Percentiles rank a stretch among this genome's conserved stretches.
These are phyloP conservation scores for Limnephilus lunatus DNA, from an alignment of 2,888 invertebrate genomes.

Conservation along the genomic window DNA sequence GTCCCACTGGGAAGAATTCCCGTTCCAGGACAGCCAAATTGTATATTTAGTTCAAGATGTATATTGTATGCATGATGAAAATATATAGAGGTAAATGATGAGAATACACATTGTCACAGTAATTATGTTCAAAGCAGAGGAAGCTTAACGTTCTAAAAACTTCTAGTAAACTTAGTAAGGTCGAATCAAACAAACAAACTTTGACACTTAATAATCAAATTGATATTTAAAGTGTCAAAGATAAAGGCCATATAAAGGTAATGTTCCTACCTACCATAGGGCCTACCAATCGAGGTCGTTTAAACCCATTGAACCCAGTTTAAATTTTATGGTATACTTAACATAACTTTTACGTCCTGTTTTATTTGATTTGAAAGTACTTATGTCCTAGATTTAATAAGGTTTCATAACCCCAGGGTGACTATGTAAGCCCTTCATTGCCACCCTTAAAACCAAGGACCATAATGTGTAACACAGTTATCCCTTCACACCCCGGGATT, in stretches of 20 bases:
- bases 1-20: too few relatives aligned
- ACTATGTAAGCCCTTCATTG: background rate
- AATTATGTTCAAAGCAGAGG: too few relatives aligned
- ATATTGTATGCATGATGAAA: too few relatives aligned
- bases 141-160: too few relatives aligned
- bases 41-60: too few relatives aligned
- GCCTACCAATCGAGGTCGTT: background rate
- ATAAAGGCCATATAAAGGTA: background rate
- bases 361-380: background rate
- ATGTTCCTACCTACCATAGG: background rate
- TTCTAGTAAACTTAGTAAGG: background rate
- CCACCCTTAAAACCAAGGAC: background rate
- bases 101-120: too few relatives aligned
- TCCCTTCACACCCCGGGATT: background rate
- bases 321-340: background rate
- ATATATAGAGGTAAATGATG: too few relatives aligned
- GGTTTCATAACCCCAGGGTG: background rate
- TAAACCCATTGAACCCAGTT: background rate
- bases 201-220: background rate
- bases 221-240: background rate
- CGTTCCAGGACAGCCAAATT: too few relatives aligned
- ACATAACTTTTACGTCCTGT: background rate
- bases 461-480: conserved; percentile 22
- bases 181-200: too few relatives aligned
- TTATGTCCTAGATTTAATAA: conserved; percentile 18